Base-by-base conservation (phyloP, 2,797 vertebrate genomes). In the Microcaecilia unicolor region DNA sequence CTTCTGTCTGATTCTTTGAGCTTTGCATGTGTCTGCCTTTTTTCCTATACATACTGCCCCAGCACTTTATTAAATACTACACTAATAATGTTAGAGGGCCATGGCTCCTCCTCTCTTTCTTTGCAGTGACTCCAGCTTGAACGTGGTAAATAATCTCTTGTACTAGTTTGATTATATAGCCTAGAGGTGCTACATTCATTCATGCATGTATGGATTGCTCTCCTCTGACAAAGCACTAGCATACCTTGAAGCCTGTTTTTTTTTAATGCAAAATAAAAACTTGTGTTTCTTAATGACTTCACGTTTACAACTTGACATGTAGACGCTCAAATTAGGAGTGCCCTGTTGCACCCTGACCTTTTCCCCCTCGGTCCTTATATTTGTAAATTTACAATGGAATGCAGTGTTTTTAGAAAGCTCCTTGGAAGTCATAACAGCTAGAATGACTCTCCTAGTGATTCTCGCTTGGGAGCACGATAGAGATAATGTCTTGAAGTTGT, bases 181-280 rank as follows among this genome's bases (percentile, higher is more conserved):
- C n/a, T 18, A n/a, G n/a, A n/a, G n/a, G 26, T 59, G 77, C 76
- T 79, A 48, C 41, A 81, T 80, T 81, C 77, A 77, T 81, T 79
- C 21, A 58, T 71, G n/a, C n/a, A n/a, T n/a, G n/a, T n/a, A n/a
- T 67, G 66, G 36, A 45, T 38, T 49, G 27, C 54, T 50, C 38
- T 16, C 9, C 66, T 69, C 72, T n/a, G n/a, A n/a, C n/a, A n/a
- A 80, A 77, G 72, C 73, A 65, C 75, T 78, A 74, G 55, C 48
- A 64, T 52, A 72, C 25, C 33, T 32, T 38, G 21, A 37, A 53
- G 32, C 49, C 47, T n/a, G n/a, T n/a, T n/a, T n/a, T n/a, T n/a
- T n/a, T n/a, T 32, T 2, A 35, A 44, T 21, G 30, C 18, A 14
- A 43, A 24, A 22, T 14, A 3, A 36, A 12, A 2, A 1, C 39